Percentiles rank a stretch among this genome's conserved stretches.
These are phyloP conservation scores for Euphysa ruthae DNA, from an alignment of 30 jellyfish, hydroid and myxozoan species.

Conservation along the genomic window DNA sequence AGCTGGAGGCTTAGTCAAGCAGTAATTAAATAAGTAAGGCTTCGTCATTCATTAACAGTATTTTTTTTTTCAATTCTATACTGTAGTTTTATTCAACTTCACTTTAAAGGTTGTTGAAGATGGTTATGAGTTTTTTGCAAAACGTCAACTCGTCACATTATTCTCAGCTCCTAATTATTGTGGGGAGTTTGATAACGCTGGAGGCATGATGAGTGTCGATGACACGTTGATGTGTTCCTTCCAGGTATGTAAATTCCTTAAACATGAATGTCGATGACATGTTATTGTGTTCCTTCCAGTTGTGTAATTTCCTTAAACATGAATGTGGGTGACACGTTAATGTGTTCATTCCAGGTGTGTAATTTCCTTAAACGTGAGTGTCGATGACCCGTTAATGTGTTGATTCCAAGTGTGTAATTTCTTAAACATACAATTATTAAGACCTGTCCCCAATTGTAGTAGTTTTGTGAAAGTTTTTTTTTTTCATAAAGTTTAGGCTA, in stretches of 20 bases:
- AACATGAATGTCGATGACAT: conserved; percentile 99
- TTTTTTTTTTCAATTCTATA: too few relatives aligned
- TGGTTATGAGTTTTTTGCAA: conserved; percentile 98
- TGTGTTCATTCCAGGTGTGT: conserved; percentile 98
- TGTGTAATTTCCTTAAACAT: conserved; percentile 26
- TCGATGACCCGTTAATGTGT: conserved; percentile 97
- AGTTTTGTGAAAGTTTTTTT: too few relatives aligned
- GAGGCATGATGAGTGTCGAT: conserved; percentile 99
- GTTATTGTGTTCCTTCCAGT: conserved; percentile 98
- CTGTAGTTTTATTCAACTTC: too few relatives aligned
- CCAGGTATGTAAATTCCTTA: conserved; percentile 49
- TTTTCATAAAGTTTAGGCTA: too few relatives aligned
- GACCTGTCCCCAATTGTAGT: too few relatives aligned
- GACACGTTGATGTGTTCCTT: conserved; percentile 98
- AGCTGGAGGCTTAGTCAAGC: too few relatives aligned
- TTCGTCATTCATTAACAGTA: too few relatives aligned
- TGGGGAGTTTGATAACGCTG: conserved; percentile 99
- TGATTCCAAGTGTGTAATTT: conserved; percentile 76
- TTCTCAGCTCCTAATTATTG: conserved; percentile 99
- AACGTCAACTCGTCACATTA: conserved; percentile 88
- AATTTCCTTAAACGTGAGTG: conserved; percentile 67
- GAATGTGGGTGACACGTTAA: conserved; percentile 97
- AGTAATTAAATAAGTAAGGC: too few relatives aligned
- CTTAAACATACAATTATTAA: too few relatives aligned
- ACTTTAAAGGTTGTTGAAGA: conserved; percentile 99